A percentile compares a stretch with the other conserved stretches of the same genome.
Evolutionary conservation across 2,797 vertebrate species (phyloP).

Genomic region (Falco concolor): DNA sequence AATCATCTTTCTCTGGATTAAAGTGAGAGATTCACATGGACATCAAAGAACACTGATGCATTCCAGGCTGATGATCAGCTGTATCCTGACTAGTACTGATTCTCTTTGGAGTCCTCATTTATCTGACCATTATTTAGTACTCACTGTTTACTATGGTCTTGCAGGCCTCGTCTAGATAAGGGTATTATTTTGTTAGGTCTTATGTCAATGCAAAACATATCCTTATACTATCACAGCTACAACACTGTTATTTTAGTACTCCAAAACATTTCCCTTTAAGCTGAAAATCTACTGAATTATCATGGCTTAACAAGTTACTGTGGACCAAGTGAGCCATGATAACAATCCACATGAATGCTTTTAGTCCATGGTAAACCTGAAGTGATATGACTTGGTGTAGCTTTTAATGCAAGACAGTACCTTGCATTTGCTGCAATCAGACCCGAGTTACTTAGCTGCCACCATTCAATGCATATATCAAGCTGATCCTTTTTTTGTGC

Average conservation of each 20-base stretch:
- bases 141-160: not conserved
- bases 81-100: not conserved
- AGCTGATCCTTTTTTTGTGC: not conserved
- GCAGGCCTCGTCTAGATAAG: not conserved
- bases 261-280: not conserved
- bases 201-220: not conserved
- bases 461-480: not conserved
- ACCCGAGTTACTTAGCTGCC: not conserved
- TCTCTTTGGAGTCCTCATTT: not conserved
- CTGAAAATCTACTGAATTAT: constrained; percentile 5
- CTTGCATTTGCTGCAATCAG: not conserved
- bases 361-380: not conserved
- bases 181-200: not conserved
- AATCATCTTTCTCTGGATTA: not conserved
- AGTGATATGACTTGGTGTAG: not conserved
- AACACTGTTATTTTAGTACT: not conserved
- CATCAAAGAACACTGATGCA: not conserved
- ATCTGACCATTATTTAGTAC: not conserved
- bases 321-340: not conserved
- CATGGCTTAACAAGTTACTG: constrained; percentile 16
- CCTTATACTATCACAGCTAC: not conserved
- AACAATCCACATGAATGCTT: not conserved
- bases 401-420: not conserved
- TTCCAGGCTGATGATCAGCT: not conserved
- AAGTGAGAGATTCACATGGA: not conserved